Evolutionary conservation across 2,113 vertebrate genomes (phyloP).

Genomic region (Hucho hucho): DNA sequence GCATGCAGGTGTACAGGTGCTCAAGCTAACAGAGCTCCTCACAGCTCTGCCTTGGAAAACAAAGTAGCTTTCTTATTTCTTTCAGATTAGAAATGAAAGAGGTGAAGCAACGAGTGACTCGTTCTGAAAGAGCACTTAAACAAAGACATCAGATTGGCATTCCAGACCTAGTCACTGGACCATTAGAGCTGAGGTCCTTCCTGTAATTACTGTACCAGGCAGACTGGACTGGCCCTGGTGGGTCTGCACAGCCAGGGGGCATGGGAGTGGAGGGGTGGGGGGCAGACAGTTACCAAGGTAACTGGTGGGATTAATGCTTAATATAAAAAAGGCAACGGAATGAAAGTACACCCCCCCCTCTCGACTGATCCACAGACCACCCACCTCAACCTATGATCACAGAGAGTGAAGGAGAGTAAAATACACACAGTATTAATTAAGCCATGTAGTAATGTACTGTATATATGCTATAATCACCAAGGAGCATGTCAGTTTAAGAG

Average conservation of each 20-base stretch:
- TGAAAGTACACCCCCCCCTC: constrained; percentile 38
- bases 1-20: too few species aligned
- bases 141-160: constrained; percentile 1
- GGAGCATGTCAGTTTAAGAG: constrained; percentile 32
- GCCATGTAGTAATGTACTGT: constrained; percentile 53
- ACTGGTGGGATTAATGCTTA: constrained; percentile 33
- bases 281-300: constrained; percentile 36
- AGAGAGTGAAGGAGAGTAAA: constrained; percentile 34
- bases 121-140: too few species aligned
- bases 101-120: too few species aligned
- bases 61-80: too few species aligned
- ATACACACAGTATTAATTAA: constrained; percentile 35
- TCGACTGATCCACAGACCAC: constrained; percentile 60
- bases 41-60: too few species aligned
- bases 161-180: constrained; percentile 29
- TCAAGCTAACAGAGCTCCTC: too few species aligned
- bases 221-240: constrained; percentile 30
- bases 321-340: not conserved
- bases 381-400: constrained; percentile 62
- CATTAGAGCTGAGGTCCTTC: constrained; percentile 5
- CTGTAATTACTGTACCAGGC: not conserved
- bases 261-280: constrained; percentile 25
- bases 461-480: constrained; percentile 44
- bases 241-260: constrained; percentile 4
- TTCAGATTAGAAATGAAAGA: too few species aligned